Evolutionary conservation across 2,888 invertebrate genomes (phyloP), one percentile per base, ranked within the genome.

Genomic region (Ichneumon xanthorius): DNA sequence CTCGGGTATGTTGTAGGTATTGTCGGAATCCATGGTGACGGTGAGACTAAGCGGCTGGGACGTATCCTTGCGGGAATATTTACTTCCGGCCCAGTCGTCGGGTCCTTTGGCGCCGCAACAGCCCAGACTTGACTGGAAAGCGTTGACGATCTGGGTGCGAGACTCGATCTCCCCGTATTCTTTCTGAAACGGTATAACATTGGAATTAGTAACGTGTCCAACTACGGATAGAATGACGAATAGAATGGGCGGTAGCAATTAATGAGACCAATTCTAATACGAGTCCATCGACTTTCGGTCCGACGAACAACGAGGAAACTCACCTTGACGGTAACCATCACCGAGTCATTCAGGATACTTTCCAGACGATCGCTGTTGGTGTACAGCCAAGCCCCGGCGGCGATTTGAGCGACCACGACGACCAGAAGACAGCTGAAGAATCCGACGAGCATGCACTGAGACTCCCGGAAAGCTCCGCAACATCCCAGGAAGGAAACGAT

Each of bases 401-500:
- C 97, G 68, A 98, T 95, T 94, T 98, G 96, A 19, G 96, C 96
- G 80, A 97, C 97, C 92, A 98, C 96, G 84, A 97, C 96, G 84
- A 98, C 95, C 89, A 98, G 94, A 84, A 98, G 95, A 87, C 97
- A 95, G 90, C 97, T 95, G 94, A 97, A 97, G 94, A 97, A 98
- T 96, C 97, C 94, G 85, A 96, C 95, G 63, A 98, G 95, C 94
- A 97, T 95, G 93, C 97, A 97, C 91, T 96, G 96, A 26, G 97
- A 97, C 94, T 97, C 97, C 89, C 96, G 96, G 86, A 96, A 95
- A 7, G 98, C 97, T 50, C 98, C 98, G 91, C 97, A 97, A 92
- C 98, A 98, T 79, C 98, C 98, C 67, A 98, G 95, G 93, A 97
- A 96, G 19, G 97, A 97, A 37, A 97, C 96, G 61, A 97, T 93